Evolutionary conservation across 2,888 invertebrate genomes (phyloP), one percentile per base, ranked within the genome.

Genomic region (Hydriomena furcata): DNA sequence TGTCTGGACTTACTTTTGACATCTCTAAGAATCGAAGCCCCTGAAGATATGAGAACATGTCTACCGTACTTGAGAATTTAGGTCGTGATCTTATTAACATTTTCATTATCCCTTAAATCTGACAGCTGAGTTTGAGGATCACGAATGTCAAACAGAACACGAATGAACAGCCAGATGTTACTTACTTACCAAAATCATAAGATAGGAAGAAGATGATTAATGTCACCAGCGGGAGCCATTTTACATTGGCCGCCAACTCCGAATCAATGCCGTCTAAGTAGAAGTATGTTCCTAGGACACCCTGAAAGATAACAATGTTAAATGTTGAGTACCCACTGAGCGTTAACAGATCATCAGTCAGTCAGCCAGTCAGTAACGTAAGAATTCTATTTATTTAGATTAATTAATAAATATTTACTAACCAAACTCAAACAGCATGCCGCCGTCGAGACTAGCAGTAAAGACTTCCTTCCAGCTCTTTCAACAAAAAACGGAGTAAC

Each of bases 401-500:
- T n/a, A n/a, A n/a, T n/a, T n/a, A n/a, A n/a, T n/a, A n/a, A n/a
- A n/a, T n/a, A n/a, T n/a, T n/a, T n/a, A 61, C 77, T 72, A 55
- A 82, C 82, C 64, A 81, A 68, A 62, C 74, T 76, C 0, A 79
- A 32, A 42, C 57, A 60, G 36, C 77, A 78, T 0, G 58, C 40
- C 1, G 60, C 64, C 0, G 76, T 76, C 0, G 82, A 80, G 0
- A 61, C n/a, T 6, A 76, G 37, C n/a, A 83, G 24, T 1, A 83
- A 48, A 1, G 51, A 40, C 38, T 59, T 74, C 20, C 82, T 69
- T 21, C 82, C 81, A 59, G 59, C 49, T 53, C 67, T 69, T 21
- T 82, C 82, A 0, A 82, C 70, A 28, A 77, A 70, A 1, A 77
- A 38, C 0, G 80, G 77, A 0, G 79, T 65, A 1, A 80, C 51